Percentiles rank a stretch among this genome's conserved stretches.
phyloP scores from a whole-genome alignment of 2,888 invertebrate species.

The Tromatobia lineatoria region DNA sequence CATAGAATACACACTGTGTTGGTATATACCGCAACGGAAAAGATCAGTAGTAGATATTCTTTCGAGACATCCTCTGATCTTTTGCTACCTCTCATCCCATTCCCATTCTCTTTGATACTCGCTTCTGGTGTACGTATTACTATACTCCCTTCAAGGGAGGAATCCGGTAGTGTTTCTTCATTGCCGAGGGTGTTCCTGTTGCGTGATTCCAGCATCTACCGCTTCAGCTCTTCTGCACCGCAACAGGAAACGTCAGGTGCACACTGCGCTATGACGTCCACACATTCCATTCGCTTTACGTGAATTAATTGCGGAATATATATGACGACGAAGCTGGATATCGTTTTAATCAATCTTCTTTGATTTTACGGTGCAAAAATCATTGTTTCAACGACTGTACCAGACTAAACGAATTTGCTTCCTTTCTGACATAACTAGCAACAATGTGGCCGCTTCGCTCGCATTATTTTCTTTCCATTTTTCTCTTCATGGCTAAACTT shows the following conservation, averaged over 20 bases:
- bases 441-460: no score
- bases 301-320: conserved; percentile 12
- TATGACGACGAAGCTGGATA: background rate
- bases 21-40: conserved; percentile 32
- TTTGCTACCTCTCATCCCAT: conserved; percentile 38
- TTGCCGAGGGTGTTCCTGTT: conserved; percentile 63
- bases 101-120: conserved; percentile 49
- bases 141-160: conserved; percentile 43
- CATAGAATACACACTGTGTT: background rate
- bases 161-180: conserved; percentile 65
- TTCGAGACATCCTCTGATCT: conserved; percentile 57
- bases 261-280: conserved; percentile 12
- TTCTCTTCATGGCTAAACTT: no score
- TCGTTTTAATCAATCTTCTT: background rate
- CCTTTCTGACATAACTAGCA: no score
- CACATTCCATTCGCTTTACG: conserved; percentile 16
- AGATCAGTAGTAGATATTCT: conserved; percentile 59
- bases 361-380: background rate
- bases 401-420: no score
- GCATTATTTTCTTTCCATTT: no score
- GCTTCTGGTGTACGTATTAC: conserved; percentile 21
- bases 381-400: background rate
- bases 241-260: conserved; percentile 56
- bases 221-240: background rate
- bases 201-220: conserved; percentile 38